Percentiles rank a stretch among this genome's conserved stretches.
These are phyloP conservation scores for Pycnonotus jocosus DNA, from an alignment of 2,113 vertebrate species.

Conservation along the genomic window DNA sequence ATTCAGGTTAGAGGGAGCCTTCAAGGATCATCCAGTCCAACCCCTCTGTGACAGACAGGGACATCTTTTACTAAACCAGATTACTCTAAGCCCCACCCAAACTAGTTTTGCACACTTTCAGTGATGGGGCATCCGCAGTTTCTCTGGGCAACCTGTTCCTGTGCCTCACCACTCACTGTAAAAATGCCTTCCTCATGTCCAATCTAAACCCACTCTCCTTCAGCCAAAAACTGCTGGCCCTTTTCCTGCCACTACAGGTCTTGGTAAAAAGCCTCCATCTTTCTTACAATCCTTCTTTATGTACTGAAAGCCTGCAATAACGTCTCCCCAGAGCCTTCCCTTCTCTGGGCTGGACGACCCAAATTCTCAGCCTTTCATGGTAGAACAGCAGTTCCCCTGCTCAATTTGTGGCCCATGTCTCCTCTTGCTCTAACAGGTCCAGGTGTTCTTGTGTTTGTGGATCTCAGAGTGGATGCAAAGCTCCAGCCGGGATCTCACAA, in stretches of 20 bases:
- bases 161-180: not conserved
- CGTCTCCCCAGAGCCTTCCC: not conserved
- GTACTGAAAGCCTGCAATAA: not conserved
- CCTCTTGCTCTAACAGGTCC: not conserved
- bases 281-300: not conserved
- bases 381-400: not conserved
- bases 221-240: not conserved
- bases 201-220: not conserved
- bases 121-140: not conserved
- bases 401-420: not conserved
- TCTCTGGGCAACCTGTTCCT: not conserved
- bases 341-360: too few relatives aligned
- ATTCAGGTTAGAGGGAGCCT: not conserved
- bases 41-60: fast-evolving
- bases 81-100: not conserved
- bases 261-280: not conserved
- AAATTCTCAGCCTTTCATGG: not conserved
- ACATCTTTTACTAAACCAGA: not conserved
- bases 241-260: not conserved
- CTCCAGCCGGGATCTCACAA: not conserved
- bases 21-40: not conserved
- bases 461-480: not conserved
- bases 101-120: not conserved
- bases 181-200: not conserved
- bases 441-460: not conserved